phyloP scores from a whole-genome alignment of 2,888 invertebrate genomes.

The Alsophila aescularia region DNA sequence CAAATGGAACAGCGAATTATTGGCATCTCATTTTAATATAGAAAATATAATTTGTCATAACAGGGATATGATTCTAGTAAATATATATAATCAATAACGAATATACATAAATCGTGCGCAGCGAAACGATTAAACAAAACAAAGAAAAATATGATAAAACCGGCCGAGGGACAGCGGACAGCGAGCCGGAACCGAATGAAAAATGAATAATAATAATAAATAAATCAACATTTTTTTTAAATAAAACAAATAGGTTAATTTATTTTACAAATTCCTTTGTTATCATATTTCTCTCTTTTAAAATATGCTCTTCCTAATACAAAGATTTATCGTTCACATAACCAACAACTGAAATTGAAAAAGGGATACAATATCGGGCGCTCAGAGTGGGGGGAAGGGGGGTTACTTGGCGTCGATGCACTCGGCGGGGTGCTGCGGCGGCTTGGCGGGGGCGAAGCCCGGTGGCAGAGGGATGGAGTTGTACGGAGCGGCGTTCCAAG shows the following conservation, averaged over 20 bases:
- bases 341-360: conserved; percentile 63
- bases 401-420: conserved; percentile 82
- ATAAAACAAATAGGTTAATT: conserved; percentile 84
- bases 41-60: conserved; percentile 78
- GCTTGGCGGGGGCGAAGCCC: conserved; percentile 76
- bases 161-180: conserved; percentile 44
- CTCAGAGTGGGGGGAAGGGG: background rate
- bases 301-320: conserved; percentile 82
- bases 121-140: conserved; percentile 50
- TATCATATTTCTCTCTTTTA: conserved; percentile 84
- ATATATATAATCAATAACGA: conserved; percentile 68
- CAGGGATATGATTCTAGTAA: conserved; percentile 72
- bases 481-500: conserved; percentile 49
- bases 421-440: conserved; percentile 70
- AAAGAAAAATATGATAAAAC: conserved; percentile 69
- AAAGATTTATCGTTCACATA: conserved; percentile 82
- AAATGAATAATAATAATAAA: conserved; percentile 48
- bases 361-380: conserved; percentile 4
- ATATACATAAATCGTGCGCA: conserved; percentile 64
- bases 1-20: conserved; percentile 74
- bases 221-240: conserved; percentile 65
- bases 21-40: conserved; percentile 78
- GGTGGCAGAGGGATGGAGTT: conserved; percentile 72
- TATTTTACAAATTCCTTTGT: conserved; percentile 84
- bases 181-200: conserved; percentile 45